Conservation (phyloP, 1,140 invertebrate species). For the Patella vulgata region DNA sequence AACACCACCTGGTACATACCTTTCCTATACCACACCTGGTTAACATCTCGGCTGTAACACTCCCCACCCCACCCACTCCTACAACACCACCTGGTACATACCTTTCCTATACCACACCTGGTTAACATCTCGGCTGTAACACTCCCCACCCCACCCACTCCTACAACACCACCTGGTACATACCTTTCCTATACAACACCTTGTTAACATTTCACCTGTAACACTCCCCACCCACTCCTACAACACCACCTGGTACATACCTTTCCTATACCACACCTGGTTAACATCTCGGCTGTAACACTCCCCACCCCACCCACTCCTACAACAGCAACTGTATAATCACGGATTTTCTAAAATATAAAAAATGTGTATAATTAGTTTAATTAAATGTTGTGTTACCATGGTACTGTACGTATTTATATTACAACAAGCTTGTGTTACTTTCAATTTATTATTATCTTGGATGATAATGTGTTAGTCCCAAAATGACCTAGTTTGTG, state of each 20-base stretch:
- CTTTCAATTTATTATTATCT: too few relatives aligned
- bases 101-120: slow-evolving; percentile 97
- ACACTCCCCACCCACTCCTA: too few relatives aligned
- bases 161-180: slow-evolving; percentile 96
- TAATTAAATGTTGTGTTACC: too few relatives aligned
- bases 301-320: slow-evolving; percentile 99
- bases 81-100: slow-evolving; percentile 94
- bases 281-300: slow-evolving; percentile 99
- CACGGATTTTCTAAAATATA: slow-evolving; percentile 78
- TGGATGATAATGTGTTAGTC: too few relatives aligned
- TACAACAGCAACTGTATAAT: slow-evolving; percentile 91
- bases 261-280: slow-evolving; percentile 97
- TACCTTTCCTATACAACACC: too few relatives aligned
- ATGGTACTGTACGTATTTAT: too few relatives aligned
- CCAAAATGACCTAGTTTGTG: too few relatives aligned
- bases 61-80: slow-evolving; percentile 99
- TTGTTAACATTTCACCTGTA: too few relatives aligned
- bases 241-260: too few relatives aligned
- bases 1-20: slow-evolving; percentile 88
- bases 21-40: slow-evolving; percentile 97
- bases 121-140: slow-evolving; percentile 99
- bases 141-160: slow-evolving; percentile 99
- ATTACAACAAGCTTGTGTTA: too few relatives aligned
- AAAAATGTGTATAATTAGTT: neutral
- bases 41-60: slow-evolving; percentile 99